Evolutionary conservation across 35 echinoderm and acorn worm genomes (phyloP), one percentile per base, ranked within the genome.

Genomic region (Patiria miniata): DNA sequence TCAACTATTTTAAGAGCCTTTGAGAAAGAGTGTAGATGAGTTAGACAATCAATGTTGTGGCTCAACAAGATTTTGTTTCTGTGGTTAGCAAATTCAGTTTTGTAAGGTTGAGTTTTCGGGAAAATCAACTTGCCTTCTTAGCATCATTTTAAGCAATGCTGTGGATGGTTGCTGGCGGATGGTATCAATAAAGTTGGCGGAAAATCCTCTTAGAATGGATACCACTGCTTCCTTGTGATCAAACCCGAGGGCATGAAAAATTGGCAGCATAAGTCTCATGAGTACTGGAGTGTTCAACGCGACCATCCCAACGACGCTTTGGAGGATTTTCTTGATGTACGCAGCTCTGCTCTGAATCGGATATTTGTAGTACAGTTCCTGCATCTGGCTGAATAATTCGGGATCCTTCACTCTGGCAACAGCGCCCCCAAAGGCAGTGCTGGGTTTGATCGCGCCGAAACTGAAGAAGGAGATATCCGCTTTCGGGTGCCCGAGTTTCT

Each of bases 381-480:
- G 39, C 93, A 99, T 99, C 32, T 88, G 79, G 9, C 86, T 37
- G 52, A 78, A 93, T 7, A 99, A 83, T 8, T 57, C 56, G 6
- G 68, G 85, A 56, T 99, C 87, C 58, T 85, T 91, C 2, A 99
- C 86, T 86, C 81, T 80, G 0, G 89, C 58, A 29, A 99, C 84
- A 8, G 96, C 96, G 8, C 96, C 96, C 34, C 90, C 90, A 84
- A 99, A 99, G 5, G 93, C 89, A 30, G 92, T 99, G 34, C 68
- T 69, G 8, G 89, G 28, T 77, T 94, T 85, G 36, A 92, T 90
- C 30, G 89, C 85, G 54, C 90, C 93, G 81, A 99, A 99, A 79
- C 93, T 94, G 38, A 89, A 99, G 36, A 99, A 92, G 1, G 89
- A 81, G 17, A 99, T n/a, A 55, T 99, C 96, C 1, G 93, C 87